Conservation (phyloP, 2,113 vertebrate genomes). For the Vicugna pacos region DNA sequence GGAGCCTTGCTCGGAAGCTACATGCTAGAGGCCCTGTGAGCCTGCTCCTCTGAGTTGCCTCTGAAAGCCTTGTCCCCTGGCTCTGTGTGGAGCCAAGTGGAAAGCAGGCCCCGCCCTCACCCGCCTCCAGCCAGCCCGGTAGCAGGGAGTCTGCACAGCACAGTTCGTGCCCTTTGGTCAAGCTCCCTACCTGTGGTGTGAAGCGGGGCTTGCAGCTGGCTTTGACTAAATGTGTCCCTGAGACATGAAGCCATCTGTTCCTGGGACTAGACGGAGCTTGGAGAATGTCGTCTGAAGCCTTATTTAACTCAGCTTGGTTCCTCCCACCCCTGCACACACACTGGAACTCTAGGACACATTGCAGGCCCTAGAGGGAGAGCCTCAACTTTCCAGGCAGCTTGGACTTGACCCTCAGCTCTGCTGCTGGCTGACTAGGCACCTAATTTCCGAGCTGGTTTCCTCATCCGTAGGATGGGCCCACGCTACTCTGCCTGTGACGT, state of each 20-base stretch:
- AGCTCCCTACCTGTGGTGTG: neutral
- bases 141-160: neutral
- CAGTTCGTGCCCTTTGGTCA: neutral
- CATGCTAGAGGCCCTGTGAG: neutral
- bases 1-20: neutral
- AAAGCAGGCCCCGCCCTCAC: neutral
- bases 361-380: neutral
- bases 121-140: neutral
- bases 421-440: neutral
- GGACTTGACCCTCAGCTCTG: neutral
- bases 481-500: neutral
- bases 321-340: neutral
- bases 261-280: neutral
- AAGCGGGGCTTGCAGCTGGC: neutral
- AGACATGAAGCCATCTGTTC: neutral
- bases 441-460: neutral
- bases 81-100: neutral
- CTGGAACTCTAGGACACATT: neutral
- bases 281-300: neutral
- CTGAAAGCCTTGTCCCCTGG: neutral
- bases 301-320: neutral
- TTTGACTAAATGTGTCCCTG: neutral
- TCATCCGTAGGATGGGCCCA: neutral
- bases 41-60: neutral
- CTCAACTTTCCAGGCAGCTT: neutral